Percentiles rank a stretch among this genome's conserved stretches.
Evolutionary conservation across 2,888 invertebrate species (phyloP).

Genomic region (Zygaena filipendulae): DNA sequence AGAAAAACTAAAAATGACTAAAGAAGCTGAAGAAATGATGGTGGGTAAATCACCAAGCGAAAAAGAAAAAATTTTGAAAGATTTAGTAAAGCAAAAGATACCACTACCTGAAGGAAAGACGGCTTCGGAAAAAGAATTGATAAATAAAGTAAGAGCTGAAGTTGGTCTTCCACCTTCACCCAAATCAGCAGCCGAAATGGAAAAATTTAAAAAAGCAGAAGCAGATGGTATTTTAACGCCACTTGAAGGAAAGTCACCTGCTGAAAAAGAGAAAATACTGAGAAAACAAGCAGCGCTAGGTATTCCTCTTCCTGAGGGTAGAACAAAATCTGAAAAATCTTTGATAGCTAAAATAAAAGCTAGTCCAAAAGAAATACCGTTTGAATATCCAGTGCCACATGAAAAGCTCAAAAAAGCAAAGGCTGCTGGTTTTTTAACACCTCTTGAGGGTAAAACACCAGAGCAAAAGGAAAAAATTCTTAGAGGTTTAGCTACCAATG

Average conservation of each 20-base stretch:
- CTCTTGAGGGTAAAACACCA: slow-evolving; percentile 14
- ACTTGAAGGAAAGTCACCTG: slow-evolving; percentile 3
- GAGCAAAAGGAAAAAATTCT: slow-evolving; percentile 17
- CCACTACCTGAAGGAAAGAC: slow-evolving; percentile 18
- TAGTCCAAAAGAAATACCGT: slow-evolving; percentile 3
- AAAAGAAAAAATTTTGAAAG: slow-evolving; percentile 20
- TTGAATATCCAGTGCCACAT: slow-evolving; percentile 11
- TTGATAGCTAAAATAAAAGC: slow-evolving; percentile 16
- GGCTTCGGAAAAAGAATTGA: slow-evolving; percentile 11
- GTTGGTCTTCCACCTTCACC: slow-evolving; percentile 15
- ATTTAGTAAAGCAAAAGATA: slow-evolving; percentile 14
- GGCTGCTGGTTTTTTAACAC: slow-evolving; percentile 14
- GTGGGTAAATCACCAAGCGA: slow-evolving; percentile 19
- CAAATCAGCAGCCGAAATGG: slow-evolving; percentile 11
- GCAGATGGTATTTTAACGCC: no score
- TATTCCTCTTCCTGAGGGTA: slow-evolving; percentile 12
- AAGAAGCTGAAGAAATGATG: slow-evolving; percentile 19
- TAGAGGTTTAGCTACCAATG: slow-evolving; percentile 12
- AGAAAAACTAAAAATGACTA: slow-evolving; percentile 12
- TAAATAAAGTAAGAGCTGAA: slow-evolving; percentile 13
- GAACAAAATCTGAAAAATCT: slow-evolving; percentile 15
- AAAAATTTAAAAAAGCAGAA: neutral
- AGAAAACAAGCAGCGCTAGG: slow-evolving; percentile 12
- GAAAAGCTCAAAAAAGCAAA: slow-evolving; percentile 18
- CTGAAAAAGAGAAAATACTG: slow-evolving; percentile 16